Percentiles rank a stretch among this genome's conserved stretches.
These are phyloP conservation scores for Sprattus sprattus DNA, from an alignment of 2,113 vertebrate genomes.

Conservation along the genomic window DNA sequence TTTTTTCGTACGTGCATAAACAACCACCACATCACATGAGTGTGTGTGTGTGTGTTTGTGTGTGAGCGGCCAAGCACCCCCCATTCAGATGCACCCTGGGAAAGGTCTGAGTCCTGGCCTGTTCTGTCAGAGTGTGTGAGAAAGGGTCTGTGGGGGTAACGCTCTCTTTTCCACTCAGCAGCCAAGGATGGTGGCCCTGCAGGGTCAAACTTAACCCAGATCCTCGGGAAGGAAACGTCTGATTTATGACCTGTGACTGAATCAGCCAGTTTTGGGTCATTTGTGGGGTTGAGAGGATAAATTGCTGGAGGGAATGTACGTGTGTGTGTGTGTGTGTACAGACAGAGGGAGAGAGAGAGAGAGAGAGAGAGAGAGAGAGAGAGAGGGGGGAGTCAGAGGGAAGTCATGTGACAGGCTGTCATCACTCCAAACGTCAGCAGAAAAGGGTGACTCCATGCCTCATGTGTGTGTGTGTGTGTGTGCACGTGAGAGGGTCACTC, in stretches of 20 bases:
- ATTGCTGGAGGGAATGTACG: not conserved
- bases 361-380: too few relatives aligned
- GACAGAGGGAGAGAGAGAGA: too few relatives aligned
- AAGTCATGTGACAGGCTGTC: too few relatives aligned
- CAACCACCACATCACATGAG: conserved; percentile 8
- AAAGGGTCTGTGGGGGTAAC: not conserved
- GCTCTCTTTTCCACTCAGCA: not conserved
- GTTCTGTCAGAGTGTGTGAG: not conserved
- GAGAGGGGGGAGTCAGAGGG: too few relatives aligned
- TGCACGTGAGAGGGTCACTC: not conserved
- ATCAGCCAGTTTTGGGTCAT: not conserved
- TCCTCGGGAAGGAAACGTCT: not conserved
- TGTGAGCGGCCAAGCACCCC: not conserved
- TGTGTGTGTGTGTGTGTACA: not conserved
- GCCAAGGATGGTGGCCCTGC: not conserved
- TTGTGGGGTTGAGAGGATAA: not conserved
- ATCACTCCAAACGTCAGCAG: too few relatives aligned
- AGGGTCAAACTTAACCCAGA: not conserved
- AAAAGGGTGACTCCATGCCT: too few relatives aligned
- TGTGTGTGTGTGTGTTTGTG: not conserved
- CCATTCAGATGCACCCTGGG: not conserved
- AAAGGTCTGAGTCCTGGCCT: not conserved
- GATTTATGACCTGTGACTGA: not conserved
- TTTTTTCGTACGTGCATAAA: too few relatives aligned
- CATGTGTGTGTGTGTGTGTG: not conserved